phyloP scores from a whole-genome alignment of 2,113 vertebrate species.

The Poicephalus meyeri region DNA sequence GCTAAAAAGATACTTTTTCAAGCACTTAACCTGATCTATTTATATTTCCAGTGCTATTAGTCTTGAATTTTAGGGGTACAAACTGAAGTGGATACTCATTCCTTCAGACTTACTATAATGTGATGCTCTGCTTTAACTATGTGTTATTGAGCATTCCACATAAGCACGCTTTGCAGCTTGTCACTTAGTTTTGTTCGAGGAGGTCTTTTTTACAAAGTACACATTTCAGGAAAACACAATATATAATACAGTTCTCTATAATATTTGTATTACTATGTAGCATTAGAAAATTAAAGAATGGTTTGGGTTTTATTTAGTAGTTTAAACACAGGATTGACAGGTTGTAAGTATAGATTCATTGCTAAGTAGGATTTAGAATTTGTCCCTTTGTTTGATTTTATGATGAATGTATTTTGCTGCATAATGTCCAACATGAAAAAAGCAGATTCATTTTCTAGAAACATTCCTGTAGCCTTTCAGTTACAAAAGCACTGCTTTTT shows the following conservation, averaged over 20 bases:
- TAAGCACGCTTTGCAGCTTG: slow-evolving; percentile 43
- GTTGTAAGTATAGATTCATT: background rate
- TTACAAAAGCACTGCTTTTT: background rate
- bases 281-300: background rate
- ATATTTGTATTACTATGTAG: background rate
- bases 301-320: background rate
- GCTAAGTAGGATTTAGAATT: background rate
- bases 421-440: background rate
- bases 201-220: slow-evolving; percentile 48
- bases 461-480: background rate
- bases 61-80: slow-evolving; percentile 55
- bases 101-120: slow-evolving; percentile 46
- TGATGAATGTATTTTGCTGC: background rate
- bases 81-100: slow-evolving; percentile 64
- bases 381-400: background rate
- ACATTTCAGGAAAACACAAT: slow-evolving; percentile 39
- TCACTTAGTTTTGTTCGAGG: slow-evolving; percentile 60
- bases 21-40: slow-evolving; percentile 41
- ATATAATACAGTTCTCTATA: background rate
- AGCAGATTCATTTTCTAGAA: background rate
- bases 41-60: slow-evolving; percentile 17
- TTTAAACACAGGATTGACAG: background rate
- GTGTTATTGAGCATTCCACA: slow-evolving; percentile 41
- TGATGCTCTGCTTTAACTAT: slow-evolving; percentile 38
- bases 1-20: slow-evolving; percentile 8